Evolutionary conservation across 2,888 invertebrate genomes (phyloP), one percentile per base, ranked within the genome.

Genomic region (Drosophila eohydei): DNA sequence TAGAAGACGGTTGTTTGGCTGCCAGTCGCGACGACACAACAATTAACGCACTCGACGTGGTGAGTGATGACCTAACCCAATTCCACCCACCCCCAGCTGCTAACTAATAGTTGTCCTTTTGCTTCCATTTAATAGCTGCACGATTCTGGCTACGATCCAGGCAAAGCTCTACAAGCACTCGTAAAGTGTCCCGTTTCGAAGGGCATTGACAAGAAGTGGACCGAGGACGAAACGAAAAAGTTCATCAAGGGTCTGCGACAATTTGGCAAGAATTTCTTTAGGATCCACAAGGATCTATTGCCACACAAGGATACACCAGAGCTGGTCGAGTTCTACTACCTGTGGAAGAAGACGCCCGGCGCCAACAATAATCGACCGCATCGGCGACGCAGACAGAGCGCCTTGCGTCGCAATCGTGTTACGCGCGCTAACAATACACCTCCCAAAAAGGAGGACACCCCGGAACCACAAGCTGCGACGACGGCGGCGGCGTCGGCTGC

Each of bases 281-380:
- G 98, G 91, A 99, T 99, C 90, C 95, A 97, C 88, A 98, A 98
- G 93, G 99, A 99, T 93, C 94, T 99, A 83, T 94, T 99, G 84
- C 98, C 99, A 63, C 98, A 98, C 93, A 98, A 98, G 94, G 98
- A 99, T 92, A 98, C 99, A 90, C 96, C 98, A 63, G 99, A 99
- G 93, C 94, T 99, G 91, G 98, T 99, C 61, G 98, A 99, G 93
- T 99, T 98, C 94, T 99, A 99, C 94, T 99, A 99, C 94, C 94
- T 98, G 91, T 99, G 99, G 99, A 99, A 99, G 94, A 99, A 99
- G 94, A 98, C 99, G 43, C 98, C 99, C 26, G 98, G 98, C 89
- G 99, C 99, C 74, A 97, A 98, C 93, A 98, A 97, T 92, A 98
- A 98, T 93, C 95, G 99, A 83, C 98, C 98, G 32, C 98, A 98